Percentiles rank a stretch among this genome's conserved stretches.
These are phyloP conservation scores for Lepilemur septentrionalis DNA, from an alignment of 2,797 vertebrate species.

Conservation along the genomic window DNA sequence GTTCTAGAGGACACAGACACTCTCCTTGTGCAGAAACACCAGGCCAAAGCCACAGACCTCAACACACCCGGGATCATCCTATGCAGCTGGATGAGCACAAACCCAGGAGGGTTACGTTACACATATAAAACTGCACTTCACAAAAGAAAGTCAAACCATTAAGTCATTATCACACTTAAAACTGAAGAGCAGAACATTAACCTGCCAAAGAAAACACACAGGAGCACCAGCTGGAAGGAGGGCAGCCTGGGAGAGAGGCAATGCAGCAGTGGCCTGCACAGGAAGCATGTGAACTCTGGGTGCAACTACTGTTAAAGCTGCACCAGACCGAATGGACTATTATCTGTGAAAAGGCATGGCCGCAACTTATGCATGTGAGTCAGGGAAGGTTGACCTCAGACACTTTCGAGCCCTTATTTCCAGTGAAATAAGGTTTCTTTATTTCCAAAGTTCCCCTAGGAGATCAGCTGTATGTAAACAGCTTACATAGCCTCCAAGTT, in stretches of 20 bases:
- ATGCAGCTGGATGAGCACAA: neutral
- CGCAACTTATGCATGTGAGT: neutral
- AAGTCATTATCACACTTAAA: slow-evolving; percentile 20
- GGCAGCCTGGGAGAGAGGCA: neutral
- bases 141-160: neutral
- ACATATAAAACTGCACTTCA: neutral
- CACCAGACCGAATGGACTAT: neutral
- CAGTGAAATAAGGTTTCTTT: neutral
- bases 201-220: neutral
- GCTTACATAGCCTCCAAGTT: neutral
- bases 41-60: neutral
- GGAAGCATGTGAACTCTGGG: neutral
- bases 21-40: neutral
- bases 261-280: neutral
- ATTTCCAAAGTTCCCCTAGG: neutral
- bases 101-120: neutral
- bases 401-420: neutral
- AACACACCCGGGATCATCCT: neutral
- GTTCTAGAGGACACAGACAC: neutral
- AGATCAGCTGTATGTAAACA: neutral
- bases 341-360: neutral
- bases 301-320: neutral
- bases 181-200: slow-evolving; percentile 15
- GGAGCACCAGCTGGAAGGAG: neutral
- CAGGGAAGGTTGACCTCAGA: neutral